Evolutionary conservation across 2,113 vertebrate species (phyloP), one percentile per base, ranked within the genome.

Genomic region (Syngnathus floridae): DNA sequence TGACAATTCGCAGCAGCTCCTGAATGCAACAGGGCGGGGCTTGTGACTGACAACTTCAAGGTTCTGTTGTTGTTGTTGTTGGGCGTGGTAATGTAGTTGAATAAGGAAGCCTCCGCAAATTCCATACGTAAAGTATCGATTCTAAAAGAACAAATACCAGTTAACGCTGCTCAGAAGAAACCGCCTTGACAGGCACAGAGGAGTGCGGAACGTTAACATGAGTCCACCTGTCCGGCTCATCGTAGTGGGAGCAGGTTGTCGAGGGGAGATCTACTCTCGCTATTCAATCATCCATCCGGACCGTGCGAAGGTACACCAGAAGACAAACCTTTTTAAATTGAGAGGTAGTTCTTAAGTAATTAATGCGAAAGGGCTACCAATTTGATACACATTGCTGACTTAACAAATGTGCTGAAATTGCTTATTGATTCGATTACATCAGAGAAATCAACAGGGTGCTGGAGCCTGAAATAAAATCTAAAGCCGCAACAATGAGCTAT

Each of bases 231-330:
- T 91, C 43, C 58, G 78, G 19, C 85, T 91, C 38, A 85, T 91
- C 22, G 88, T 93, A 66, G 85, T 91, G 38, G 91, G 91, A 74
- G 91, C 89, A 38, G 90, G 91, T 1, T 77, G 74, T 51, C 84
- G 91, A 40, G 91, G 91, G 0, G 76, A 88, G 65, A 85, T 46
- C 16, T 91, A 91, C 76, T 82, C 88, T 7, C 52, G 73, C 1
- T 92, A 76, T 79, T 88, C 89, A 17, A 66, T 67, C 19, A 22
- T 89, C 55, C 88, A 91, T 31, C 90, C 91, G 62, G 69, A 88
- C 10, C 88, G 84, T 7, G 82, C 89, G 84, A 73, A 83, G 85
- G 91, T 92, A 14, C 48, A 12, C 12, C n/a, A 43, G 12, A 0
- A 5, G n/a, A 2, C 4, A 21, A 40, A 37, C n/a, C 1, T 13